Evolutionary conservation across 2,888 invertebrate genomes (phyloP).

Genomic region (Drosophila falleni): DNA sequence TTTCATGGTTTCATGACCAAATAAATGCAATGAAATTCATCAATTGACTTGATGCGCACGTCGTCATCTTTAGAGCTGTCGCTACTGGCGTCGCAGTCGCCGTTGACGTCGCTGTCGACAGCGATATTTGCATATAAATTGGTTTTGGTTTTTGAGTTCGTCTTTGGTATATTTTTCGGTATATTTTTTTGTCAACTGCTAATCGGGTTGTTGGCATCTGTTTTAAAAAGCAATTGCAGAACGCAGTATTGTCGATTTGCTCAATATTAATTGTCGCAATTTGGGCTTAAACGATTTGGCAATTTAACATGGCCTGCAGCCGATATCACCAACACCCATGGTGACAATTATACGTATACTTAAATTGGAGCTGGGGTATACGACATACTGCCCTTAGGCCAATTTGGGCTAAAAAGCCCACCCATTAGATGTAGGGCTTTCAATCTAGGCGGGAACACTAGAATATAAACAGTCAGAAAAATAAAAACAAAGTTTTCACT

Average conservation of each 20-base stretch:
- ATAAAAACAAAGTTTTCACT: slow-evolving; percentile 5
- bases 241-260: slow-evolving; percentile 43
- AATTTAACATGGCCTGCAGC: slow-evolving; percentile 58
- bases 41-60: slow-evolving; percentile 66
- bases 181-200: slow-evolving; percentile 56
- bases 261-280: slow-evolving; percentile 74
- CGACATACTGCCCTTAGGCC: slow-evolving; percentile 53
- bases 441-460: not conserved
- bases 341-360: slow-evolving; percentile 79
- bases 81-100: slow-evolving; percentile 20
- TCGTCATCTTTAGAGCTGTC: slow-evolving; percentile 34
- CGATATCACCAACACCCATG: slow-evolving; percentile 72
- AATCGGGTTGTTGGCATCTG: slow-evolving; percentile 72
- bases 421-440: slow-evolving; percentile 52
- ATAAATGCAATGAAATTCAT: slow-evolving; percentile 78
- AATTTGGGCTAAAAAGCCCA: slow-evolving; percentile 50
- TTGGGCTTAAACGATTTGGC: slow-evolving; percentile 74
- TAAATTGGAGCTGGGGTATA: slow-evolving; percentile 31
- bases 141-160: slow-evolving; percentile 77
- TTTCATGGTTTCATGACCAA: slow-evolving; percentile 74
- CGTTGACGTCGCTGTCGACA: slow-evolving; percentile 28
- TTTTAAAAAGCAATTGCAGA: slow-evolving; percentile 60
- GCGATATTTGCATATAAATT: slow-evolving; percentile 82
- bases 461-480: slow-evolving; percentile 17
- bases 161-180: slow-evolving; percentile 45